Base-by-base conservation (phyloP, 2,113 vertebrate species). In the Mobula birostris region DNA sequence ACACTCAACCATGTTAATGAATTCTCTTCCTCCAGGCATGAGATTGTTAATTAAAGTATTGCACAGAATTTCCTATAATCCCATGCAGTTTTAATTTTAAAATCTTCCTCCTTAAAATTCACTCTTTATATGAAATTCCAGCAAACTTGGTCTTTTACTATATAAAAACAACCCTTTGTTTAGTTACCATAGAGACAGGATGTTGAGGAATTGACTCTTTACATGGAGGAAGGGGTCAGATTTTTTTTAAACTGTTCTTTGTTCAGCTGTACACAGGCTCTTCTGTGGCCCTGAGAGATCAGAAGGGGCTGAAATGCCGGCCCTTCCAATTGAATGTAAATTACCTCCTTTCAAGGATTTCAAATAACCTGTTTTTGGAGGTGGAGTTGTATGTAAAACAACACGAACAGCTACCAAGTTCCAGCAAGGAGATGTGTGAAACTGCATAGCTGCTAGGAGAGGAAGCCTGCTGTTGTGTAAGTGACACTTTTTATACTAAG, bases 131-230 rank as follows among this genome's bases (percentile, higher is more conserved):
- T 76, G 91, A 70, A 74, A 48, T 93, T 93, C 8, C 70, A 93
- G 91, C 91, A 93, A 93, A 29, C 70, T 74, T 0, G 5, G 40
- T 40, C 63, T 85, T 87, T 85, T 68, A 74, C 15, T 2, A 74
- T n/a, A 90, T 74, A 15, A 90, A 90, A 87, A 40, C 32, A 93
- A 19, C 36, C 21, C 68, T 93, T 93, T 93, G 91, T 93, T 93
- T 93, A 70, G 66, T 93, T 93, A 72, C 91, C 91, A 76, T 93
- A 74, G 91, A 74, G 72, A 93, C 91, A 93, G 91, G 91, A 93
- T 93, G 91, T 74, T 93, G 36, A 93, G 91, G 91, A 93, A 93
- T 93, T 93, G 91, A 74, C 36, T 93, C 40, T 93, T 93, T 93
- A 8, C 66, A 93, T 32, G 36, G 36, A 93, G 68, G 70, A 93